A percentile compares a stretch with the other conserved stretches of the same genome.
Evolutionary conservation across 53 echinoderm and acorn worm species (phyloP).

Genomic region (Pentamera pediparva): DNA sequence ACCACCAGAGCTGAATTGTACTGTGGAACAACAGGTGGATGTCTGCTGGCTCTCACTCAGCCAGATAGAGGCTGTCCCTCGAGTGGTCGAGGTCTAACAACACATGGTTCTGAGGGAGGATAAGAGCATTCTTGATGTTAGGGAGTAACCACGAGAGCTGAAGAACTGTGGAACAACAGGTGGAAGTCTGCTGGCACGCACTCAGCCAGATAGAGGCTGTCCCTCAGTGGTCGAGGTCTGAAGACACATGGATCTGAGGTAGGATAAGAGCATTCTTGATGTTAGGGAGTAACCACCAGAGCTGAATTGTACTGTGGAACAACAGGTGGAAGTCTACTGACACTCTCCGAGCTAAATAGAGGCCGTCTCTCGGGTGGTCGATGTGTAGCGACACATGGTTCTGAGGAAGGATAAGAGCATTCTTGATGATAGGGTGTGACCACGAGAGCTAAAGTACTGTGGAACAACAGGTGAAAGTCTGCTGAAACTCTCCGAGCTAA

Average conservation of each 20-base stretch:
- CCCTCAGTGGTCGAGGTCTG: no score
- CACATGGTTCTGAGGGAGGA: conserved; percentile 14
- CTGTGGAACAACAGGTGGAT: conserved; percentile 63
- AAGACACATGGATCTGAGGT: no score
- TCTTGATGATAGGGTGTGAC: neutral
- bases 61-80: conserved; percentile 34
- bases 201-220: no score
- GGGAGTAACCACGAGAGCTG: no score
- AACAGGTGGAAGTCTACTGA: conserved; percentile 47
- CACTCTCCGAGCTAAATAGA: conserved; percentile 13
- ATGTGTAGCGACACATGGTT: conserved; percentile 40
- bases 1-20: no score
- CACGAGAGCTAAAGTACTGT: conserved; percentile 85
- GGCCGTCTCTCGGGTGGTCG: conserved; percentile 38
- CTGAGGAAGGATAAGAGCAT: neutral
- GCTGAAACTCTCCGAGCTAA: conserved; percentile 3
- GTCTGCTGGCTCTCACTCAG: conserved; percentile 16
- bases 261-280: no score
- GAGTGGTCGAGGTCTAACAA: conserved; percentile 45
- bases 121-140: no score
- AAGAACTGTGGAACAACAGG: no score
- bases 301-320: conserved; percentile 82
- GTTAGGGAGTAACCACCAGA: conserved; percentile 59
- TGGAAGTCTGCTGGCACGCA: no score
- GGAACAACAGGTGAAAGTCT: conserved; percentile 53